phyloP scores from a whole-genome alignment of 2,113 vertebrate genomes.

The Paradisaea rubra region DNA sequence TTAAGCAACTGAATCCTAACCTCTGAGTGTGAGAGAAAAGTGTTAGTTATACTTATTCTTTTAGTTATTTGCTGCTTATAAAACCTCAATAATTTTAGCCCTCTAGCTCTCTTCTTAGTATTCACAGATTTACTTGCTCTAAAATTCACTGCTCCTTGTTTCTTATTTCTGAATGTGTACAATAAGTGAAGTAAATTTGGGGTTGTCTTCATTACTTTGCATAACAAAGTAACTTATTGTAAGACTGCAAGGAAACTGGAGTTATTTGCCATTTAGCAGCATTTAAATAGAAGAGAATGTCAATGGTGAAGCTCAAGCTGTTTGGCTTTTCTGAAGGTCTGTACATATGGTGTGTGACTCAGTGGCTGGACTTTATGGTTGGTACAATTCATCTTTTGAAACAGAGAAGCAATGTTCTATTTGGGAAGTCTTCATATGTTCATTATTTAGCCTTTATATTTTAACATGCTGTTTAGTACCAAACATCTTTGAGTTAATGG shows the following conservation, averaged over 20 bases:
- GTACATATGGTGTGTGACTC: neutral
- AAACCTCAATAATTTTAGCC: neutral
- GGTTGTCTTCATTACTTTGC: neutral
- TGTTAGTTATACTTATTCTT: neutral
- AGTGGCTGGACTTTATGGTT: neutral
- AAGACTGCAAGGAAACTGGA: neutral
- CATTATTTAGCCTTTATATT: neutral
- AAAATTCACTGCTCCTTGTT: neutral
- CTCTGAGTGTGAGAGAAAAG: neutral
- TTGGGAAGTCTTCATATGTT: neutral
- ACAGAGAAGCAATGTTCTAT: neutral
- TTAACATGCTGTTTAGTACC: neutral
- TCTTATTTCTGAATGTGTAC: neutral
- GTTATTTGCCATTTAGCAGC: neutral
- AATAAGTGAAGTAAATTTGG: neutral
- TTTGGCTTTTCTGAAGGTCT: neutral
- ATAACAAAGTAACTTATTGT: neutral
- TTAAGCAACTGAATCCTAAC: neutral
- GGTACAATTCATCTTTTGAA: neutral
- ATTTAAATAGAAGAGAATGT: neutral
- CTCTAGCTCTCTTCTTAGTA: neutral
- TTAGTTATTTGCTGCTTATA: neutral
- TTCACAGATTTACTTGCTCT: neutral
- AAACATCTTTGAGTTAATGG: neutral
- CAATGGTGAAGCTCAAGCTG: neutral